A percentile compares a stretch with the other conserved stretches of the same genome.
phyloP scores from a whole-genome alignment of 2,797 vertebrate species.

The Okamejei kenojei region DNA sequence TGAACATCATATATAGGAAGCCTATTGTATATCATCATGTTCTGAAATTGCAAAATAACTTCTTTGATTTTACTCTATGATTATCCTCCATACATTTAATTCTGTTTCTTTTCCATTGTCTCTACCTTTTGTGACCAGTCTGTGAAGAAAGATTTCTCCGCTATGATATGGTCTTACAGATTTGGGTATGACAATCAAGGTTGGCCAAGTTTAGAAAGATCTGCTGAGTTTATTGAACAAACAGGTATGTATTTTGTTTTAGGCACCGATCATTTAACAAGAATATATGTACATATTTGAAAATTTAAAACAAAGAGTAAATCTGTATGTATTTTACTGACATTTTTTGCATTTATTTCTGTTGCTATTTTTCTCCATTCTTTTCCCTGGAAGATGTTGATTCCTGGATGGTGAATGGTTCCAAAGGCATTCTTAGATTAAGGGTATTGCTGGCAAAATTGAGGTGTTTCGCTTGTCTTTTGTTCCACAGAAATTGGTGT shows the following conservation, averaged over 20 bases:
- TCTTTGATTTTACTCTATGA: neutral
- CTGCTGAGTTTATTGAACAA: slow-evolving; percentile 54
- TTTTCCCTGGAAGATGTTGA: neutral
- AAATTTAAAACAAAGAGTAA: neutral
- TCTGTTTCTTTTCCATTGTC: neutral
- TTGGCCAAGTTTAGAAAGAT: slow-evolving; percentile 57
- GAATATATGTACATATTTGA: neutral
- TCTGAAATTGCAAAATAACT: neutral
- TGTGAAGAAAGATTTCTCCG: slow-evolving; percentile 53
- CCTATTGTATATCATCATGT: neutral
- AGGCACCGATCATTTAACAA: neutral
- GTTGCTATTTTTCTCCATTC: neutral
- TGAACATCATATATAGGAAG: neutral
- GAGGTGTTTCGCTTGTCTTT: neutral
- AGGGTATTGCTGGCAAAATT: neutral
- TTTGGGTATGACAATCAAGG: slow-evolving; percentile 61
- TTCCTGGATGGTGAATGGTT: neutral
- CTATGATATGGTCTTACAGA: slow-evolving; percentile 62
- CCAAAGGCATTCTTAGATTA: neutral
- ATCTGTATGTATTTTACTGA: neutral
- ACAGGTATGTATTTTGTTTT: slow-evolving; percentile 48
- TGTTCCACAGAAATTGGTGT: neutral
- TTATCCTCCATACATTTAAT: neutral
- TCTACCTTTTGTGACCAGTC: slow-evolving; percentile 43
- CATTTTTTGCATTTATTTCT: neutral